Percentiles rank a stretch among this genome's conserved stretches.
These are phyloP conservation scores for Ispidina picta DNA, from an alignment of 2,797 vertebrate species.

Conservation along the genomic window DNA sequence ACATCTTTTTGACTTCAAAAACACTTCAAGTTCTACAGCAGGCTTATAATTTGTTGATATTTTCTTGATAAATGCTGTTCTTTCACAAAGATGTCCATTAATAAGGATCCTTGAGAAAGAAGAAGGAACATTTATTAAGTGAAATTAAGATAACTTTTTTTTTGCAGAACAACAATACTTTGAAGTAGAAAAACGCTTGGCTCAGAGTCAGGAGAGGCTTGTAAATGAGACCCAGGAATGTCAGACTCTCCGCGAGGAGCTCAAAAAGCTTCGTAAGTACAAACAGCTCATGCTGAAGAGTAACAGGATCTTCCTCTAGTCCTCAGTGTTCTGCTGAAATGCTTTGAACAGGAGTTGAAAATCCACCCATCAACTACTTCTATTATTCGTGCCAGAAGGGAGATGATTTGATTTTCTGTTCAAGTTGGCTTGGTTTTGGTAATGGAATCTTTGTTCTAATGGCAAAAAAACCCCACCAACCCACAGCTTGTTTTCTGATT, in stretches of 20 bases:
- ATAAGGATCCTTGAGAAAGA: not conserved
- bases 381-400: not conserved
- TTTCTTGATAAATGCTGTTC: not conserved
- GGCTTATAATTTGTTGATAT: not conserved
- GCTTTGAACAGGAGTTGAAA: not conserved
- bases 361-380: not conserved
- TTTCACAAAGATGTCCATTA: not conserved
- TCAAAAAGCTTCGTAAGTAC: constrained; percentile 85
- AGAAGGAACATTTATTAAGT: not conserved
- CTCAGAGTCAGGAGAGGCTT: constrained; percentile 90
- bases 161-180: constrained; percentile 95
- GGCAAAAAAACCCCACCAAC: too few species aligned
- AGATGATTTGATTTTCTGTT: not conserved
- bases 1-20: not conserved
- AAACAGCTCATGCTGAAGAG: not conserved
- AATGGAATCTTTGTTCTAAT: not conserved
- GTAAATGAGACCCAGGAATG: constrained; percentile 88
- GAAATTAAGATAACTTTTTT: not conserved
- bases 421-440: accelerated
- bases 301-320: not conserved
- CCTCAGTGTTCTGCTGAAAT: not conserved
- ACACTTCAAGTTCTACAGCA: not conserved
- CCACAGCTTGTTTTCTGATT: not conserved
- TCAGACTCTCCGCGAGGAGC: constrained; percentile 85
- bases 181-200: constrained; percentile 91